A percentile compares a stretch with the other conserved stretches of the same genome.
Evolutionary conservation across 2,888 invertebrate species (phyloP).

Genomic region (Anagyrus pseudococci): DNA sequence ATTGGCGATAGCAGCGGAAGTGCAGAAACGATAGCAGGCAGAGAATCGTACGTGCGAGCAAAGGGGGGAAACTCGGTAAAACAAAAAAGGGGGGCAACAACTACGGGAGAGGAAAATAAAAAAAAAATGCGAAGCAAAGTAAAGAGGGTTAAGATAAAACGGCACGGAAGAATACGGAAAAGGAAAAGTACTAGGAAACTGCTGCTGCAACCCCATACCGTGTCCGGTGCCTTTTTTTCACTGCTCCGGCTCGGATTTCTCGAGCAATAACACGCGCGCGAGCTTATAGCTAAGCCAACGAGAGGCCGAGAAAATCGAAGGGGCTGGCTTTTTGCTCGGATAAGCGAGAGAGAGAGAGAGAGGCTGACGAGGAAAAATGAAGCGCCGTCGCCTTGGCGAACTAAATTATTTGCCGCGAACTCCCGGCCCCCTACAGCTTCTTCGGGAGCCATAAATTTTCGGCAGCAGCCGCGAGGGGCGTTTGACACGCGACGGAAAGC

Average conservation of each 20-base stretch:
- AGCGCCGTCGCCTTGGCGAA: slow-evolving; percentile 25
- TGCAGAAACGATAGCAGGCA: too few relatives aligned
- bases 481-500: slow-evolving; percentile 8
- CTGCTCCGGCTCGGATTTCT: too few relatives aligned
- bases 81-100: slow-evolving; percentile 20
- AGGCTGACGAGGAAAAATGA: slow-evolving; percentile 24
- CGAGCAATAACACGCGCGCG: not conserved
- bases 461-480: slow-evolving; percentile 5
- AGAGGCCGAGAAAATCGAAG: not conserved
- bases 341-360: not conserved
- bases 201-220: too few relatives aligned
- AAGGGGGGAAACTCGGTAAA: slow-evolving; percentile 14
- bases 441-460: slow-evolving; percentile 21
- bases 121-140: slow-evolving; percentile 7
- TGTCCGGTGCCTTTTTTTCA: too few relatives aligned
- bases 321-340: slow-evolving; percentile 17
- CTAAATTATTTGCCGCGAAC: slow-evolving; percentile 29
- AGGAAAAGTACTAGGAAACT: too few relatives aligned
- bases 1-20: too few relatives aligned
- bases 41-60: not conserved
- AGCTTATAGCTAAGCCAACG: not conserved
- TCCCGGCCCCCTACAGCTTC: too few relatives aligned
- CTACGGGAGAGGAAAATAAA: not conserved
- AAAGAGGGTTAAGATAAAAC: too few relatives aligned
- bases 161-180: too few relatives aligned